phyloP scores from a whole-genome alignment of 2,888 invertebrate genomes.

The Oscheius sp. region DNA sequence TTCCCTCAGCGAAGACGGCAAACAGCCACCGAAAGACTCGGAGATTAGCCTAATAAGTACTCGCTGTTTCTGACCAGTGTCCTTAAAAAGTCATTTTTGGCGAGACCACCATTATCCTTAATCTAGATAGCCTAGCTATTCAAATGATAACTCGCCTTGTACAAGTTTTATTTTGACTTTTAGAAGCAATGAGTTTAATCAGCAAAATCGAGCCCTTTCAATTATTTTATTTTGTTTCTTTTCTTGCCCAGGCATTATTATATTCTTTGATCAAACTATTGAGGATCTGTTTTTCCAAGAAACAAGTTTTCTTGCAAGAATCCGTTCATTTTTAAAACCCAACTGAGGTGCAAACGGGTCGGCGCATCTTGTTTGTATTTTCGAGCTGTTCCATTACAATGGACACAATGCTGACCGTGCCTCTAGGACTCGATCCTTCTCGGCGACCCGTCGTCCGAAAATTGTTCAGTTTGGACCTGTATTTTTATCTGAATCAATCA shows the following conservation, averaged over 20 bases:
- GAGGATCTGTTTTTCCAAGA: background rate
- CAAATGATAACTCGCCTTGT: too few relatives aligned
- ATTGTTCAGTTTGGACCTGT: too few relatives aligned
- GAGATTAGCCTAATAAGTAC: conserved; percentile 27
- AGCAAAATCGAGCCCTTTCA: too few relatives aligned
- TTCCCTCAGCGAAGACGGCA: conserved; percentile 22
- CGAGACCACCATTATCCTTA: too few relatives aligned
- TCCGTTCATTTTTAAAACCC: background rate
- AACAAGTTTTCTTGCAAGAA: background rate
- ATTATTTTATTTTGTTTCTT: too few relatives aligned
- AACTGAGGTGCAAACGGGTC: conserved; percentile 16
- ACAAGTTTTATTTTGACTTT: too few relatives aligned
- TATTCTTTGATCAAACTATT: too few relatives aligned
- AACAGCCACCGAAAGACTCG: conserved; percentile 29
- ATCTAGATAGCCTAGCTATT: too few relatives aligned
- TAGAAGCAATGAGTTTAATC: too few relatives aligned
- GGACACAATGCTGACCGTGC: conserved; percentile 29
- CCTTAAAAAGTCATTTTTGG: too few relatives aligned
- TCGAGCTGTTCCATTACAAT: conserved; percentile 28
- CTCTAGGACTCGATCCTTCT: conserved; percentile 7
- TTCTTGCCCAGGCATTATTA: too few relatives aligned
- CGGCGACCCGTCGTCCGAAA: background rate
- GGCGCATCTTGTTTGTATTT: conserved; percentile 27
- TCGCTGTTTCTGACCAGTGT: conserved; percentile 2
- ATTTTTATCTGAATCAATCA: too few relatives aligned